Base-by-base conservation (phyloP, 2,888 invertebrate genomes). In the Leucozona laternaria region DNA sequence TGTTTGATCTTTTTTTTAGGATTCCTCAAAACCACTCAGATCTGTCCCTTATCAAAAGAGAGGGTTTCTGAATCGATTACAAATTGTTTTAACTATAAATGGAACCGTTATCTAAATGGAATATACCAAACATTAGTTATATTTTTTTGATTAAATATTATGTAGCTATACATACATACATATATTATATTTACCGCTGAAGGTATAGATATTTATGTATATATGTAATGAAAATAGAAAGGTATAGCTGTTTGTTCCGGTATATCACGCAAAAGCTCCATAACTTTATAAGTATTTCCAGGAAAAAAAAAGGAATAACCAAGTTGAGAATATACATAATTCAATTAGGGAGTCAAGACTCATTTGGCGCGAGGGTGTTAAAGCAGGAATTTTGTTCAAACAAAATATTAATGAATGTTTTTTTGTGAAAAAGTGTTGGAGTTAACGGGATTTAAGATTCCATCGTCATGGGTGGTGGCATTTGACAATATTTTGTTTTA, bases 231-330 rank as follows among this genome's bases (percentile, higher is more conserved):
- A 22, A 60, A 37, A 20, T 6, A 34, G 4, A 58, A 37, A 60
- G 22, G 20, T 64, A 45, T n/a, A 25, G 31, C 43, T 79, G 60
- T 75, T 83, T 70, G 68, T 64, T 83, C 60, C 55, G 73, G 55
- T 70, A 50, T 79, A 43, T 13, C 79, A 83, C 79, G 83, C 79
- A 40, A 83, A 62, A 79, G 28, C 11, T 8, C 62, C 37, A 70
- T 72, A 70, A 62, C 8, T 70, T 50, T 28, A 60, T 34, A 10
- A 17, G 34, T n/a, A 37, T 64, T 43, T 82, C 22, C 15, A 50
- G 7, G 13, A 20, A 17, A 64, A 37, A 70, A 71, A 31, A 50
- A 37, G 45, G 53, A 20, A 66, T 17, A 45, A 28, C 43, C 37
- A 34, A 40, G n/a, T 40, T 8, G 43, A 6, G n/a, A 28, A 22